Percentiles rank a stretch among this genome's conserved stretches.
Evolutionary conservation across 1,140 invertebrate genomes (phyloP).

Genomic region (Pseudomyrmex dendroicus): DNA sequence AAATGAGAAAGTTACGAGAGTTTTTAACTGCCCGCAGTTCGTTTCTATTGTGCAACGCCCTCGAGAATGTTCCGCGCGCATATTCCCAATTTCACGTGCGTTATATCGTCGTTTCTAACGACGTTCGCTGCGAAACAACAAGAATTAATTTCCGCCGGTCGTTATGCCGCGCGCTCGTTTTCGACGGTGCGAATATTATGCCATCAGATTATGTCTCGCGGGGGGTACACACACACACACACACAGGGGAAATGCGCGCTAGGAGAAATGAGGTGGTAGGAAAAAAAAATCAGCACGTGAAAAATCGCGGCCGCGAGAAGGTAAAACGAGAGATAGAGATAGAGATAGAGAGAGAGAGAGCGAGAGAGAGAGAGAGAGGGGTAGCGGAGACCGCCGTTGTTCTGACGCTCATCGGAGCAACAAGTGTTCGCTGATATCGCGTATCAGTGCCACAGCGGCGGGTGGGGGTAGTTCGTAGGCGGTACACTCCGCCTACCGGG

Average conservation of each 20-base stretch:
- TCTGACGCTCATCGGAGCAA: constrained; percentile 76
- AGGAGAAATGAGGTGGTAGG: no score
- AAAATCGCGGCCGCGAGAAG: constrained; percentile 66
- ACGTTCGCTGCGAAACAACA: constrained; percentile 1
- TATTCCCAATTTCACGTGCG: constrained; percentile 5
- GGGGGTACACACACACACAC: not conserved
- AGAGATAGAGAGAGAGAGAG: not conserved
- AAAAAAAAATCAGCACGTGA: constrained; percentile 70
- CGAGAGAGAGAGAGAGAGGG: constrained; percentile 16
- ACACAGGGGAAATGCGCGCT: not conserved
- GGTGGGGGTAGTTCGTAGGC: constrained; percentile 73
- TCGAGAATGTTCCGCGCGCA: no score
- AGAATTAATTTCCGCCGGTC: constrained; percentile 45
- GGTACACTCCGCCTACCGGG: constrained; percentile 77
- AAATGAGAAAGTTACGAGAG: not conserved
- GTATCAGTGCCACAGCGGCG: constrained; percentile 78
- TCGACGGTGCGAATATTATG: constrained; percentile 59
- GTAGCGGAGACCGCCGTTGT: constrained; percentile 39
- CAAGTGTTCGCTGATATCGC: constrained; percentile 85
- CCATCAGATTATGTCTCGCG: constrained; percentile 22
- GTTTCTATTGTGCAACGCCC: no score
- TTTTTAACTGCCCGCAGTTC: not conserved
- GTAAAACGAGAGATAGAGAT: not conserved
- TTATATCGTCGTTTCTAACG: constrained; percentile 40
- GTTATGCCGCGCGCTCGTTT: constrained; percentile 39